phyloP scores from a whole-genome alignment of 1,140 invertebrate species.

The Bombus sylvicola region DNA sequence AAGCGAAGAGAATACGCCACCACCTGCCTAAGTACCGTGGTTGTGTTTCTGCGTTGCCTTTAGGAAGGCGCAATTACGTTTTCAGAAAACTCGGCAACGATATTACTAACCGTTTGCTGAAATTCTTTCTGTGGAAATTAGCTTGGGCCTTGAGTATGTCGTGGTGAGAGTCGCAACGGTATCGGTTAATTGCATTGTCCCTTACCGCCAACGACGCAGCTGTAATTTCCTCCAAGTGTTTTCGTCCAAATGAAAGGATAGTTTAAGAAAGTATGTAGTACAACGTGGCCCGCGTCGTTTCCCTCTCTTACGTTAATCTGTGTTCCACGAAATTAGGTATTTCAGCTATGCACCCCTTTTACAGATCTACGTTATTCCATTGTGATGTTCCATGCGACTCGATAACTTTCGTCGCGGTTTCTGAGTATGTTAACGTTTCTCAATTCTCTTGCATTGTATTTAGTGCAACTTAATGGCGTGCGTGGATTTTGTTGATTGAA shows the following conservation, averaged over 20 bases:
- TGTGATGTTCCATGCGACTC: background rate
- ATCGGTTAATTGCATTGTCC: constrained; percentile 31
- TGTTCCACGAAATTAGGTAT: background rate
- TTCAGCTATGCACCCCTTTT: background rate
- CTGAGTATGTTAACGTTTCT: too few species aligned
- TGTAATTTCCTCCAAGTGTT: background rate
- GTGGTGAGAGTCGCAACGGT: background rate
- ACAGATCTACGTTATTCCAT: background rate
- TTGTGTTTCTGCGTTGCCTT: background rate
- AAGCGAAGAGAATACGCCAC: background rate
- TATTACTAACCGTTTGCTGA: constrained; percentile 15
- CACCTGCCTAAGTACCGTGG: background rate
- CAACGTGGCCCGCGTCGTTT: background rate
- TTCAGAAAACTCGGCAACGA: constrained; percentile 26
- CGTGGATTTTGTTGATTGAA: too few species aligned
- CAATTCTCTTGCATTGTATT: too few species aligned
- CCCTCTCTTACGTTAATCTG: background rate
- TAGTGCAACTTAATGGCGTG: too few species aligned
- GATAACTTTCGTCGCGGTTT: too few species aligned
- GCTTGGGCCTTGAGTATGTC: background rate
- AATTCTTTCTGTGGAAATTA: constrained; percentile 20
- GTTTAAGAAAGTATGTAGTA: background rate
- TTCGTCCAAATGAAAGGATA: background rate
- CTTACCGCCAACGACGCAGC: background rate
- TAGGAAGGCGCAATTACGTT: background rate